Percentiles rank a stretch among this genome's conserved stretches.
phyloP scores from a whole-genome alignment of 2,888 invertebrate genomes.

The Tolmerus cingulatus region DNA sequence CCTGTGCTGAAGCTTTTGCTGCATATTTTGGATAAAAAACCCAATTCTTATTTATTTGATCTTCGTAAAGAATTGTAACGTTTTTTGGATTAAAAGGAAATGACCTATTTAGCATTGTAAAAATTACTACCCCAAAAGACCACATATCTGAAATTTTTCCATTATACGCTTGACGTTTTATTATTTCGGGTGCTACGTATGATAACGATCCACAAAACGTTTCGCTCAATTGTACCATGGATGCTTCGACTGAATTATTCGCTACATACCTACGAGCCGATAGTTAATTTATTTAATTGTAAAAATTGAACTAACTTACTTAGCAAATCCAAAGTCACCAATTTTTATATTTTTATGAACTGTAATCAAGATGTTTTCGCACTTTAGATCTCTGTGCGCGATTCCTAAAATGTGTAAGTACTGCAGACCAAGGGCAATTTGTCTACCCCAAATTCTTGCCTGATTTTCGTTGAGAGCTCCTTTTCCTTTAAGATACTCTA shows the following conservation, averaged over 20 bases:
- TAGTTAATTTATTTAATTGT: background rate
- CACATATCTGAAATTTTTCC: conserved; percentile 80
- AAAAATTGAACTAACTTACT: conserved; percentile 54
- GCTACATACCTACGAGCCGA: background rate
- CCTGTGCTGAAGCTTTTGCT: conserved; percentile 59
- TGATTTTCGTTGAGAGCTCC: conserved; percentile 72
- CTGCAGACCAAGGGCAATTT: conserved; percentile 72
- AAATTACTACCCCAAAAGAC: conserved; percentile 81
- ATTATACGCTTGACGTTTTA: conserved; percentile 76
- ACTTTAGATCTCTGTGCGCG: conserved; percentile 83
- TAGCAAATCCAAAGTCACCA: conserved; percentile 85
- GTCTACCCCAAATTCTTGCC: conserved; percentile 68
- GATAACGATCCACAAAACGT: conserved; percentile 88
- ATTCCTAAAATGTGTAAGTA: conserved; percentile 79
- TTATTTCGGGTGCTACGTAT: conserved; percentile 87
- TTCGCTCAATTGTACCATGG: conserved; percentile 65
- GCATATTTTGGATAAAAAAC: conserved; percentile 71
- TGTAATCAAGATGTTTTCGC: conserved; percentile 80
- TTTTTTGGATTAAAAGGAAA: conserved; percentile 77
- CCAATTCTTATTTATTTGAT: conserved; percentile 72
- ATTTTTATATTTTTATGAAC: conserved; percentile 79
- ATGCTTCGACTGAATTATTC: background rate
- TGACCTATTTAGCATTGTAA: conserved; percentile 83
- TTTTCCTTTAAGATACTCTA: conserved; percentile 75
- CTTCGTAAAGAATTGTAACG: conserved; percentile 54